Evolutionary conservation across 1,140 invertebrate genomes (phyloP).

Genomic region (Drosophila miranda): DNA sequence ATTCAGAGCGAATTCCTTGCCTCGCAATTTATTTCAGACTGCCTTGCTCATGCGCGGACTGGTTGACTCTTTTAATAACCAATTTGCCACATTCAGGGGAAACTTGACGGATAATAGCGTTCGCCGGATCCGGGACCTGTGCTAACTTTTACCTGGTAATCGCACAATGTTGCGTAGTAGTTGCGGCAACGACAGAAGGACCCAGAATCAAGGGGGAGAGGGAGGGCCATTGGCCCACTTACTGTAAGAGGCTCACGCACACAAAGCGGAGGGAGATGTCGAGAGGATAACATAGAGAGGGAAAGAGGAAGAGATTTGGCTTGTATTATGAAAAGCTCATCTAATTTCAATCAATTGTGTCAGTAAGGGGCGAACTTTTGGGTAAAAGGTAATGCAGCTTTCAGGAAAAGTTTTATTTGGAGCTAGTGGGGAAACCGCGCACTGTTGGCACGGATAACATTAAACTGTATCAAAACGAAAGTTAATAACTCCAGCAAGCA

Average conservation of each 20-base stretch:
- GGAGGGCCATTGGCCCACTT: conserved; percentile 6
- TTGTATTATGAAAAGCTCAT: conserved; percentile 68
- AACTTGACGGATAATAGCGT: conserved; percentile 3
- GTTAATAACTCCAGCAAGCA: too few relatives aligned
- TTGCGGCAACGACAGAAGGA: not conserved
- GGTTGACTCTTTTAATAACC: conserved; percentile 60
- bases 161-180: not conserved
- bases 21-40: too few relatives aligned
- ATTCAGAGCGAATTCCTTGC: too few relatives aligned
- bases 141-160: conserved; percentile 29
- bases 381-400: conserved; percentile 25
- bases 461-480: too few relatives aligned
- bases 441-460: too few relatives aligned
- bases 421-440: not conserved
- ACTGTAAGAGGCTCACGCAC: conserved; percentile 37
- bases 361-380: conserved; percentile 45
- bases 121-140: conserved; percentile 10
- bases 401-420: conserved; percentile 4
- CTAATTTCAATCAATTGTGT: conserved; percentile 72
- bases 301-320: conserved; percentile 22
- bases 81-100: conserved; percentile 46
- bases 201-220: conserved; percentile 4
- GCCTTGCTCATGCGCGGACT: too few relatives aligned
- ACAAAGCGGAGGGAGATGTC: too few relatives aligned
- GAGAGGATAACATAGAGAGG: not conserved